These are phyloP conservation scores for Invenusta paracnida DNA, from an alignment of 2,888 invertebrate species.

Conservation along the genomic window DNA sequence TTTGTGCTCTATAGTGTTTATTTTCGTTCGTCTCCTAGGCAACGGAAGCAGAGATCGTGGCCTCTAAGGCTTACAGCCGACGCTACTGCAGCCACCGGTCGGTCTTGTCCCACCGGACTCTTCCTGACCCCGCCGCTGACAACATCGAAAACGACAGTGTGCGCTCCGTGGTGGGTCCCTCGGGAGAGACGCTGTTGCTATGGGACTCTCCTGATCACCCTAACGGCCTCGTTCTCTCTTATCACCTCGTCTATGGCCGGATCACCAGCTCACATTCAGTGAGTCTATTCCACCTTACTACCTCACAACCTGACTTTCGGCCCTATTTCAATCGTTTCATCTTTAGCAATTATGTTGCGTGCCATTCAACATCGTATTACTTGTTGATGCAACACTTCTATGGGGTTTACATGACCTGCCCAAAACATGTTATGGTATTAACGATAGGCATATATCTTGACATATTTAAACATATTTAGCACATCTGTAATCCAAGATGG, in stretches of 20 bases:
- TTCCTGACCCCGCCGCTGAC: background rate
- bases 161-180: background rate
- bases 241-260: background rate
- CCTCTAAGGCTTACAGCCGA: background rate
- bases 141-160: background rate
- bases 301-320: no score
- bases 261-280: background rate
- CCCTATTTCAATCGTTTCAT: no score
- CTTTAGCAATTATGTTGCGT: no score
- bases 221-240: background rate
- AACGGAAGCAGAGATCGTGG: background rate
- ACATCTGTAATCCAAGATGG: no score
- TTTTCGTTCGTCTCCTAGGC: background rate
- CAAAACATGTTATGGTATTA: no score
- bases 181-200: background rate
- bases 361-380: no score
- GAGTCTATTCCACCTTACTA: no score
- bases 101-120: background rate
- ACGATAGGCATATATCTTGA: no score
- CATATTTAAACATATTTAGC: no score
- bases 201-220: background rate
- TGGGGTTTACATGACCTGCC: no score
- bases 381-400: no score
- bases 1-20: background rate
- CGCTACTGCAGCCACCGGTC: background rate